Evolutionary conservation across 2,113 vertebrate genomes (phyloP).

Genomic region (Xenus cinereus): DNA sequence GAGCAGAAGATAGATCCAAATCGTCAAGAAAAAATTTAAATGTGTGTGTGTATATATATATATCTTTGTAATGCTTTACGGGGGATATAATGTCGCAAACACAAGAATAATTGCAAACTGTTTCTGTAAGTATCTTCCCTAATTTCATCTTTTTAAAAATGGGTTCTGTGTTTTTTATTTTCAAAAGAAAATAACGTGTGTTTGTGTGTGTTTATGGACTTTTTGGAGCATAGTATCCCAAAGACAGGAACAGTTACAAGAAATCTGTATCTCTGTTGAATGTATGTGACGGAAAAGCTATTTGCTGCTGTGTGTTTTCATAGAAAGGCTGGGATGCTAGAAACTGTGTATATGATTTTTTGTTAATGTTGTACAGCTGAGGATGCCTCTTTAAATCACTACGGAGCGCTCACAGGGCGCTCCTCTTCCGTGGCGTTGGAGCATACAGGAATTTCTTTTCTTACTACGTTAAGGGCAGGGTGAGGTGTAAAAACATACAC

Average conservation of each 20-base stretch:
- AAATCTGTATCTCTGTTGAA: conserved; percentile 43
- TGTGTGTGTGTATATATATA: not conserved
- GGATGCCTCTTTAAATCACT: conserved; percentile 70
- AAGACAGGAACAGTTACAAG: not conserved
- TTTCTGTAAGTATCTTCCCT: conserved; percentile 79
- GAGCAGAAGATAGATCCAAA: conserved; percentile 71
- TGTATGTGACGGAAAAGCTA: conserved; percentile 45
- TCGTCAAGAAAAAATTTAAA: not conserved
- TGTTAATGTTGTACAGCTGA: conserved; percentile 60
- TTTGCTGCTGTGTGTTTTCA: conserved; percentile 38
- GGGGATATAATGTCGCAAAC: conserved; percentile 58
- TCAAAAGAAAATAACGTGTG: not conserved
- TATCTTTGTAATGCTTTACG: not conserved
- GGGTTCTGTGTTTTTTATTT: conserved; percentile 44
- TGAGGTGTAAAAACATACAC: conserved; percentile 69
- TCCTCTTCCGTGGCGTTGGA: conserved; percentile 20
- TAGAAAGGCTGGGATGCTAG: not conserved
- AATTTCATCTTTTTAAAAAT: conserved; percentile 42
- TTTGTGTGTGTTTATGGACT: conserved; percentile 22
- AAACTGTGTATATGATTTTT: conserved; percentile 41
- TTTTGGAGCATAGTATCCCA: conserved; percentile 23
- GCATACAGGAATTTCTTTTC: conserved; percentile 57
- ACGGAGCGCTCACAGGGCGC: conserved; percentile 3
- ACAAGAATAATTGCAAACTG: conserved; percentile 68
- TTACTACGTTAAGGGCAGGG: conserved; percentile 57